Evolutionary conservation across 1,140 invertebrate species (phyloP).

Genomic region (Hypothenemus hampei): DNA sequence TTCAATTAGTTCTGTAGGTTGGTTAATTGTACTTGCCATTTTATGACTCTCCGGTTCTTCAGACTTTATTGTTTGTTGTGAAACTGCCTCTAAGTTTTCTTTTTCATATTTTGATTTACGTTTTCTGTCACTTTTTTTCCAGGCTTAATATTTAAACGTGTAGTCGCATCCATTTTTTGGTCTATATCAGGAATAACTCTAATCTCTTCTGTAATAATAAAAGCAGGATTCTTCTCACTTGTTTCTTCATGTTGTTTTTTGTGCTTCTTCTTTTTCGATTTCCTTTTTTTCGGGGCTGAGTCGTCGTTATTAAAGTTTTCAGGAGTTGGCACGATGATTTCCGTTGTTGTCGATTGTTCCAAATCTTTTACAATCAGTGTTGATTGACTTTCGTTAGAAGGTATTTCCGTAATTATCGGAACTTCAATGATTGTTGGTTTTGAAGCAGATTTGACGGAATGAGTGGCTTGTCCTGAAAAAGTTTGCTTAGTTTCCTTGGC

Average conservation of each 20-base stretch:
- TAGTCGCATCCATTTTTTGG: neutral
- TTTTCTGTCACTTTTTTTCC: slow-evolving; percentile 14
- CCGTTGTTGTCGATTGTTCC: too few relatives aligned
- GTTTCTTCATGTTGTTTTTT: slow-evolving; percentile 28
- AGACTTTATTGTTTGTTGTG: neutral
- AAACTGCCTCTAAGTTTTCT: neutral
- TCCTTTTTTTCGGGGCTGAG: slow-evolving; percentile 17
- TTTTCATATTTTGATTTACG: slow-evolving; percentile 6
- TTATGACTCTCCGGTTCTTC: neutral
- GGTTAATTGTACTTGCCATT: neutral
- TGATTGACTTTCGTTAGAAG: neutral
- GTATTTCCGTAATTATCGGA: slow-evolving; percentile 8
- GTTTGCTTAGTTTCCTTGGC: neutral
- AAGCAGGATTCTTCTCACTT: slow-evolving; percentile 20
- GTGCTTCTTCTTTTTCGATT: slow-evolving; percentile 29
- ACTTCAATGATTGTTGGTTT: slow-evolving; percentile 13
- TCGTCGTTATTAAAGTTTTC: slow-evolving; percentile 17
- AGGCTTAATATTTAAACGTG: neutral
- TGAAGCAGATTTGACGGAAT: neutral
- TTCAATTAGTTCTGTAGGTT: neutral
- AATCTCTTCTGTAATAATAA: slow-evolving; percentile 27
- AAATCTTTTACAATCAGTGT: neutral
- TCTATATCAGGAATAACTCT: slow-evolving; percentile 22
- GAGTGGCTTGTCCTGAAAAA: neutral
- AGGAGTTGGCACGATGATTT: too few relatives aligned